phyloP scores from a whole-genome alignment of 2,888 invertebrate genomes.

The Himalopsyche japonica region DNA sequence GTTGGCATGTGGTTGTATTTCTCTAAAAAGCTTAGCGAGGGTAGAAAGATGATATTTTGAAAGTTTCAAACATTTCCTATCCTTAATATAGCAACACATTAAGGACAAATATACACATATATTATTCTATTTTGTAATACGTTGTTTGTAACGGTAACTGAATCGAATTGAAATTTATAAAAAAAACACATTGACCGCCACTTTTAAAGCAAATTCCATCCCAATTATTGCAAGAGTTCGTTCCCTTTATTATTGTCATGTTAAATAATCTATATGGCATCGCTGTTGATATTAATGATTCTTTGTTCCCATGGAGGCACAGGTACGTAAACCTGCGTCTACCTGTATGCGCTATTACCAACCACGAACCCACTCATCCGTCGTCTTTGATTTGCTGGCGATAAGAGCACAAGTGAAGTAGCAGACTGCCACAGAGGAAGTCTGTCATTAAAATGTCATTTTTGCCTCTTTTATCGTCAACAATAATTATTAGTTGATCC shows the following conservation, averaged over 20 bases:
- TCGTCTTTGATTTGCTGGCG: background rate
- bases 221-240: background rate
- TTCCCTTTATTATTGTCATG: background rate
- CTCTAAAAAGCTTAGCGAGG: too few species aligned
- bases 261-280: background rate
- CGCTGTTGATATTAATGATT: background rate
- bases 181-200: too few species aligned
- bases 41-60: too few species aligned
- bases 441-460: slow-evolving; percentile 37
- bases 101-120: too few species aligned
- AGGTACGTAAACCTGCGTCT: background rate
- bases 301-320: background rate
- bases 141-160: too few species aligned
- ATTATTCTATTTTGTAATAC: too few species aligned
- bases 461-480: slow-evolving; percentile 29
- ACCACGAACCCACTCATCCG: background rate
- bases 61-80: too few species aligned
- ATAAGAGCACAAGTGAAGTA: background rate
- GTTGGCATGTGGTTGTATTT: too few species aligned
- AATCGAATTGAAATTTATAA: too few species aligned
- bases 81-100: too few species aligned
- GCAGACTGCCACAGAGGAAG: slow-evolving; percentile 14
- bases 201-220: background rate
- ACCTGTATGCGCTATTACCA: background rate
- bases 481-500: slow-evolving; percentile 28